phyloP scores from a whole-genome alignment of 2,797 vertebrate genomes.

The Anabas testudineus region DNA sequence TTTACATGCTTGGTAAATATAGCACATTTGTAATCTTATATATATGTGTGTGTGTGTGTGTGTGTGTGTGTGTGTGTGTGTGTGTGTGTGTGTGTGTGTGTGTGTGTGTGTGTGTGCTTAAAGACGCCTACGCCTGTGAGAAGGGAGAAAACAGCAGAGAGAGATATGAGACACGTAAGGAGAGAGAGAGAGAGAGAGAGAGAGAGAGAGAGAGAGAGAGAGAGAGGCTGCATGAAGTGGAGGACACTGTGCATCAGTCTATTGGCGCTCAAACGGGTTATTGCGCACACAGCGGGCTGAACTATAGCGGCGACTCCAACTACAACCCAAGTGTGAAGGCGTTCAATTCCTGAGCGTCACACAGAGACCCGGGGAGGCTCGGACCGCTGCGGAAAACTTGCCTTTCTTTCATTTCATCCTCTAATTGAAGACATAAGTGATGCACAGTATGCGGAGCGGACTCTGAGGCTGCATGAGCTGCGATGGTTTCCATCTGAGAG shows the following conservation, averaged over 20 bases:
- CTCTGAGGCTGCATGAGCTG: conserved; percentile 48
- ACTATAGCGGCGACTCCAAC: conserved; percentile 59
- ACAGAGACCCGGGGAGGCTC: conserved; percentile 1
- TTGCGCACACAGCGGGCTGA: conserved; percentile 71
- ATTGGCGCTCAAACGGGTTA: conserved; percentile 68
- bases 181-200: conserved; percentile 2
- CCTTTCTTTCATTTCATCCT: conserved; percentile 15
- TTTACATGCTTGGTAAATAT: conserved; percentile 5
- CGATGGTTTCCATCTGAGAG: conserved; percentile 30
- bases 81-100: conserved; percentile 5
- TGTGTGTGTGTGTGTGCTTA: conserved; percentile 14
- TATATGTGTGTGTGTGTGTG: conserved; percentile 5
- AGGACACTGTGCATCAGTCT: conserved; percentile 63
- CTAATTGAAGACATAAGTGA: conserved; percentile 52
- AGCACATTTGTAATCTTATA: conserved; percentile 24
- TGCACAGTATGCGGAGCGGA: conserved; percentile 45
- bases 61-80: conserved; percentile 6
- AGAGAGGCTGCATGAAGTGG: conserved; percentile 33
- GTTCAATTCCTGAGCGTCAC: conserved; percentile 35
- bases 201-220: conserved; percentile 9
- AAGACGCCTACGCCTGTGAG: conserved; percentile 58
- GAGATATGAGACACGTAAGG: conserved; percentile 2
- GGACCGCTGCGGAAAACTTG: conserved; percentile 67
- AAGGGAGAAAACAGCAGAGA: conserved; percentile 19
- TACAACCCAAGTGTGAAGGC: conserved; percentile 54